phyloP scores from a whole-genome alignment of 2,113 vertebrate species.

The Genyomyrus donnyi region DNA sequence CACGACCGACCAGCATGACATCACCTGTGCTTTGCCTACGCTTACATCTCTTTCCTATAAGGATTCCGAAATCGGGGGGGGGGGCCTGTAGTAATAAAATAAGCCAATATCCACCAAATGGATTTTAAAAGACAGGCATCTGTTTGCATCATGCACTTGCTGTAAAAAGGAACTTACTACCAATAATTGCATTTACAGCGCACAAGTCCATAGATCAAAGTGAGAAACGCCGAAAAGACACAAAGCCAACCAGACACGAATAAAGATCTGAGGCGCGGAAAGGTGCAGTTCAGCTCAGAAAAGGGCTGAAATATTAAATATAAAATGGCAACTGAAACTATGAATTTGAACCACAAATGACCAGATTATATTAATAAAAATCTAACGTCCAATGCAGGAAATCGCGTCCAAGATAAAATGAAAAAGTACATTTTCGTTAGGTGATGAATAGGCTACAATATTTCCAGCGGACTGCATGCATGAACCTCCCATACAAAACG shows the following conservation, averaged over 20 bases:
- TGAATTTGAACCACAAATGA: constrained; percentile 30
- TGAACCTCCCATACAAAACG: neutral
- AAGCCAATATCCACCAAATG: neutral
- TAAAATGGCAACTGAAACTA: constrained; percentile 35
- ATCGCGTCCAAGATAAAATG: constrained; percentile 26
- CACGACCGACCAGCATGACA: constrained; percentile 26
- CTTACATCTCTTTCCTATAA: constrained; percentile 35
- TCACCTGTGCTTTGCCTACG: constrained; percentile 28
- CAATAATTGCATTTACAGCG: constrained; percentile 23
- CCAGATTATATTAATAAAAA: constrained; percentile 33
- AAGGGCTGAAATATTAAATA: constrained; percentile 15
- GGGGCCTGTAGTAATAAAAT: neutral
- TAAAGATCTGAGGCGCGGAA: constrained; percentile 38
- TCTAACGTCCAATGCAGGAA: constrained; percentile 29
- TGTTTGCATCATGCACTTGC: neutral
- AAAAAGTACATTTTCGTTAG: constrained; percentile 1
- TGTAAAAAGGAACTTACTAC: constrained; percentile 14
- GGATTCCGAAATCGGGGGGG: neutral
- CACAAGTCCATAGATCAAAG: constrained; percentile 32
- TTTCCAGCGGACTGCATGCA: neutral
- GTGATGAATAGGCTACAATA: constrained; percentile 27
- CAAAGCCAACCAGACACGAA: constrained; percentile 34
- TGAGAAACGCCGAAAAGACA: constrained; percentile 26
- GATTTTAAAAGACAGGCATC: neutral
- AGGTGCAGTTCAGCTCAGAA: constrained; percentile 38